Conservation (phyloP, 2,113 vertebrate species). For the Gadus macrocephalus region DNA sequence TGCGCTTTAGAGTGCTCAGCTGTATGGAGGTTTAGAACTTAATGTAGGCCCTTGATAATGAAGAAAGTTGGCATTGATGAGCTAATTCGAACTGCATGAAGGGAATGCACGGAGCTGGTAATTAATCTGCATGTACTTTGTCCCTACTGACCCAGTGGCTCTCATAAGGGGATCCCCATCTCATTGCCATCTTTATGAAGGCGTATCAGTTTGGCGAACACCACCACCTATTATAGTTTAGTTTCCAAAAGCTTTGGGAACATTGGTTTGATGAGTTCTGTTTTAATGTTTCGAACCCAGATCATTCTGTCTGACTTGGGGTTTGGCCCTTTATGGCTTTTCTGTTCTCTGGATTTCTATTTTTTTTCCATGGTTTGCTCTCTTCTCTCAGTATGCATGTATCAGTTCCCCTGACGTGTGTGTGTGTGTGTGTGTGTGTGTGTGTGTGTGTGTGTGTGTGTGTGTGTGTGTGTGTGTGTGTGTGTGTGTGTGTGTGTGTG, state of each 20-base stretch:
- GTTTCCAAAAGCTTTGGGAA: neutral
- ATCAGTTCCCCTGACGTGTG: neutral
- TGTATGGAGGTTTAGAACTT: too few relatives aligned
- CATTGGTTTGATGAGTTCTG: neutral
- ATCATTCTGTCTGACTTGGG: neutral
- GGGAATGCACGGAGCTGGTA: conserved; percentile 3
- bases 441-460: neutral
- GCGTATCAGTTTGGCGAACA: neutral
- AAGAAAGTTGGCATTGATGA: too few relatives aligned
- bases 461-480: neutral
- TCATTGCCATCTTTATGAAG: neutral
- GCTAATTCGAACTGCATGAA: conserved; percentile 26
- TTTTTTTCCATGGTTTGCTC: conserved; percentile 14
- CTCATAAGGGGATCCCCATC: conserved; percentile 3
- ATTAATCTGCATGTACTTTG: conserved; percentile 28
- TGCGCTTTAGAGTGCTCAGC: too few relatives aligned
- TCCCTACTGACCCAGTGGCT: neutral
- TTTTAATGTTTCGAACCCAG: neutral
- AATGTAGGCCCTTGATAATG: too few relatives aligned
- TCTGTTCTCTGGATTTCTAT: conserved; percentile 13
- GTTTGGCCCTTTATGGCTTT: conserved; percentile 22
- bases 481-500: neutral
- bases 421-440: neutral
- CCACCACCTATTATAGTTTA: neutral
- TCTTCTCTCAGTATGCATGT: conserved; percentile 45